phyloP scores from a whole-genome alignment of 2,888 invertebrate genomes.

The Idaea straminata region DNA sequence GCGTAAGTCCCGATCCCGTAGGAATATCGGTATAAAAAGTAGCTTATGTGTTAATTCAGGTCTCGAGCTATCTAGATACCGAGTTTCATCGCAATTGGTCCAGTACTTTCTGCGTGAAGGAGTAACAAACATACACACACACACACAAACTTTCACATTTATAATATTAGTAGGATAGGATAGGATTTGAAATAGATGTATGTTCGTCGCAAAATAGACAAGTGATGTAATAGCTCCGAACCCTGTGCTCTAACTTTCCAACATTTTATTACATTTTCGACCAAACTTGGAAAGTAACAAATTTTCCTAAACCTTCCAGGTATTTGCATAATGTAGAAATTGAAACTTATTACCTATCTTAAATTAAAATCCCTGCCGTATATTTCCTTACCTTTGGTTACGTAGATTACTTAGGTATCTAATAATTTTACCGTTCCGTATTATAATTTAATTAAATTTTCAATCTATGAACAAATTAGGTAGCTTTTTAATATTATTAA shows the following conservation, averaged over 20 bases:
- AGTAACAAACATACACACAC: too few species aligned
- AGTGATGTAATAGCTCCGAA: slow-evolving; percentile 28
- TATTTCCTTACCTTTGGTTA: background rate
- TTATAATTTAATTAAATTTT: background rate
- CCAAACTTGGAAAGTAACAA: slow-evolving; percentile 4
- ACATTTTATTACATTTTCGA: slow-evolving; percentile 31
- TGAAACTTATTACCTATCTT: background rate
- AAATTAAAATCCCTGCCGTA: background rate
- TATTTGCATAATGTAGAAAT: slow-evolving; percentile 1
- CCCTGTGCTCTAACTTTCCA: slow-evolving; percentile 21
- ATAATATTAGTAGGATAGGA: too few species aligned
- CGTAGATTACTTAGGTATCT: background rate
- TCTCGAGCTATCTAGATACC: too few species aligned
- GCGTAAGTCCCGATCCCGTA: too few species aligned
- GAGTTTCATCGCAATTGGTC: too few species aligned
- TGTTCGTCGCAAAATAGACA: background rate
- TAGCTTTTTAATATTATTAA: background rate
- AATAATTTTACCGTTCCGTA: background rate
- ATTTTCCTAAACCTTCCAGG: background rate
- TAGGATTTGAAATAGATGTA: background rate
- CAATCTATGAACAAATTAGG: background rate
- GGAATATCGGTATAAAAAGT: too few species aligned
- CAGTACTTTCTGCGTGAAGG: too few species aligned
- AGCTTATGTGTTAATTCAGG: too few species aligned
- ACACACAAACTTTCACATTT: too few species aligned